Base-by-base conservation (phyloP, 2,797 vertebrate genomes). In the Cetoscarus ocellatus region DNA sequence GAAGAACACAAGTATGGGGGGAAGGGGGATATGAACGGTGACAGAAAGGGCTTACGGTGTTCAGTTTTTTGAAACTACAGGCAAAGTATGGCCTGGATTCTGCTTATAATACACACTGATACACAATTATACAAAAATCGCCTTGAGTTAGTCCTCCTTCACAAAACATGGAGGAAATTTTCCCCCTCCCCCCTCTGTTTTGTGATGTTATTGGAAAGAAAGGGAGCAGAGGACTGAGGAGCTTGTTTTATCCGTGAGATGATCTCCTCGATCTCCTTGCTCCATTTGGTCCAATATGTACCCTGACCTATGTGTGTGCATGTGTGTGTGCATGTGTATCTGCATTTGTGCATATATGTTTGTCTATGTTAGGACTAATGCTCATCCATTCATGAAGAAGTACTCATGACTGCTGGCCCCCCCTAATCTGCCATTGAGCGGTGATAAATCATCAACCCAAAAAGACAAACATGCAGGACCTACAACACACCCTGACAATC, bases 241-340 rank as follows among this genome's bases (percentile, higher is more conserved):
- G 17, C 47, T 9, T 7, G 42, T 54, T 53, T 76, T 58, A 56
- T 52, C 40, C 5, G 7, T 0, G 1, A 68, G 48, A 74, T 74
- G 67, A 79, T 82, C 38, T 70, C 50, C 42, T 3, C 17, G 10
- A 66, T 79, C 34, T 43, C 53, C 45, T 54, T 72, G 80, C 85
- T 88, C 82, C 47, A 84, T 80, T 90, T 85, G 47, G 38, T 73
- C 54, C 56, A 57, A 80, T 72, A 72, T 73, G 64, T 36, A 77
- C 70, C 18, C 53, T 67, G 73, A 80, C 73, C 61, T 72, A 42
- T 55, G 12, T 48, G 39, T 62, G 27, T 63, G 42, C 45, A 9
- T 54, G 34, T 53, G 7, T 8, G 27, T 53, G 17, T 49, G 9
- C 18, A 17, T 45, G 44, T 45, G 44, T 45, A 13, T 45, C 13